Evolutionary conservation across 2,797 vertebrate genomes (phyloP).

Genomic region (Zalophus californianus): DNA sequence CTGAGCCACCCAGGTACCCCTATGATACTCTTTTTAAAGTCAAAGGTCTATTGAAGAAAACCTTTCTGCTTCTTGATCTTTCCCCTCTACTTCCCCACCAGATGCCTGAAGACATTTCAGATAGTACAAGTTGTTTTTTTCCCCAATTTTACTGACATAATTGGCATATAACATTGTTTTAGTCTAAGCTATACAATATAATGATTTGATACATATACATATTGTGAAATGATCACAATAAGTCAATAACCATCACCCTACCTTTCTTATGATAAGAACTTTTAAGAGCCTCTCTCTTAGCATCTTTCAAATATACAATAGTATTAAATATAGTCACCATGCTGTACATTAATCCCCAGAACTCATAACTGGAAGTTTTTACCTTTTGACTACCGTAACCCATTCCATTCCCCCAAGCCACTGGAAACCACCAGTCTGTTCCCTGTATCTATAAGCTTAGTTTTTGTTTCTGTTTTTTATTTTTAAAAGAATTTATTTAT

Average conservation of each 20-base stretch:
- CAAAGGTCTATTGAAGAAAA: neutral
- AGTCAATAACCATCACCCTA: neutral
- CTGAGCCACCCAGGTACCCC: too few relatives aligned
- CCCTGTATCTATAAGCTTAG: neutral
- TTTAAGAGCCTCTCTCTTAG: neutral
- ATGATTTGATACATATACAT: neutral
- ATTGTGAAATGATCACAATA: neutral
- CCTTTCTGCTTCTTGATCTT: neutral
- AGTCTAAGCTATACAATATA: neutral
- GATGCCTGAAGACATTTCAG: neutral
- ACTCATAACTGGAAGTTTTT: neutral
- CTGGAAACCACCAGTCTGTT: neutral
- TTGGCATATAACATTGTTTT: neutral
- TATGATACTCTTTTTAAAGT: neutral
- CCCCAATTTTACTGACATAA: neutral
- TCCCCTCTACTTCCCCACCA: neutral
- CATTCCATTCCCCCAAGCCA: neutral
- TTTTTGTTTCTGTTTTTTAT: neutral
- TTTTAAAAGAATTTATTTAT: neutral
- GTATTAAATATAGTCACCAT: neutral
- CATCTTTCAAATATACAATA: neutral
- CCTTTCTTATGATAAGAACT: neutral
- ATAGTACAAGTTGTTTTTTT: neutral
- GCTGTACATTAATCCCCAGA: neutral
- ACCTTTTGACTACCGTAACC: neutral